Percentiles rank a stretch among this genome's conserved stretches.
Conservation (phyloP, 2,113 vertebrate species). For the Ailuropoda melanoleuca region DNA sequence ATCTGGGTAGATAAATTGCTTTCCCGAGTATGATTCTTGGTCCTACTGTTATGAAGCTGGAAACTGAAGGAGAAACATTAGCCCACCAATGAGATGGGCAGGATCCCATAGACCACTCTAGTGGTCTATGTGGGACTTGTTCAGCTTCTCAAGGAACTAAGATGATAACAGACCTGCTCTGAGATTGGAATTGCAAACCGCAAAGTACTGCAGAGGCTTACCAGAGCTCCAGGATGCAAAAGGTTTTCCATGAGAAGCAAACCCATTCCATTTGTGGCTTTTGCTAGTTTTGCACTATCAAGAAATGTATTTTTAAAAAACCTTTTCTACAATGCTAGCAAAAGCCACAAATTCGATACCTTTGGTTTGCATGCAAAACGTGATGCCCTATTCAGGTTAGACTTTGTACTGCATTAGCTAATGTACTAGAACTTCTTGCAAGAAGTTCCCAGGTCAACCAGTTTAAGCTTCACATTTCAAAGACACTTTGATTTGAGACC, state of each 20-base stretch:
- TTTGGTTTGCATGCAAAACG: conserved; percentile 76
- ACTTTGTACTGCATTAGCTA: conserved; percentile 84
- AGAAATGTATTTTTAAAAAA: conserved; percentile 74
- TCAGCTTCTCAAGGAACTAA: conserved; percentile 69
- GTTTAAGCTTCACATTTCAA: conserved; percentile 82
- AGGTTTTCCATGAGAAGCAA: conserved; percentile 74
- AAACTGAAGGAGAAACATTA: conserved; percentile 65
- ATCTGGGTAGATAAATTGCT: conserved; percentile 66
- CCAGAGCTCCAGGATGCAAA: conserved; percentile 60
- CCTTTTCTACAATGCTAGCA: conserved; percentile 81
- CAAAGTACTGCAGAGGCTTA: conserved; percentile 78
- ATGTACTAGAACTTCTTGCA: conserved; percentile 82
- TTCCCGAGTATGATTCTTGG: conserved; percentile 24
- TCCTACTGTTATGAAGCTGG: conserved; percentile 13
- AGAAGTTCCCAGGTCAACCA: conserved; percentile 81
- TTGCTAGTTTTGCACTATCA: conserved; percentile 81
- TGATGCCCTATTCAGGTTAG: conserved; percentile 76
- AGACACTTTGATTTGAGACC: conserved; percentile 77
- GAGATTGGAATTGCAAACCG: conserved; percentile 75
- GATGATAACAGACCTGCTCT: conserved; percentile 77
- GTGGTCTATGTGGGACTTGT: conserved; percentile 49
- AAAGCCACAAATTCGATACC: conserved; percentile 81
- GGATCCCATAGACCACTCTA: conserved; percentile 53
- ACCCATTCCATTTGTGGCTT: conserved; percentile 83
- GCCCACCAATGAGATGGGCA: conserved; percentile 33